phyloP scores from a whole-genome alignment of 2,888 invertebrate species.

The Paralinhomoeus sp. region DNA sequence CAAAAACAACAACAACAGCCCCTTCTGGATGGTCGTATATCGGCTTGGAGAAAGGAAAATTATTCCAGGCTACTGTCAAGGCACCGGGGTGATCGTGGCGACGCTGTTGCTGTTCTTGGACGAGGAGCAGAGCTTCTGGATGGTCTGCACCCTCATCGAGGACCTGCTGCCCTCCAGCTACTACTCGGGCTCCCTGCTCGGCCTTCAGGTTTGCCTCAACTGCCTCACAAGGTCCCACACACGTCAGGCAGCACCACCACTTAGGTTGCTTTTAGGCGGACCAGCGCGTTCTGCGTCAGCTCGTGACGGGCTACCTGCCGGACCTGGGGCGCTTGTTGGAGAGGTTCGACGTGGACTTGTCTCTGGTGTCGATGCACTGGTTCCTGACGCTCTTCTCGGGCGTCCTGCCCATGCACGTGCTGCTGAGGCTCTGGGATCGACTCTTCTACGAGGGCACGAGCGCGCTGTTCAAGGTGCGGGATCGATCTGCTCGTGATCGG shows the following conservation, averaged over 20 bases:
- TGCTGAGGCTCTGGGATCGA: slow-evolving; percentile 80
- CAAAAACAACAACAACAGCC: too few species aligned
- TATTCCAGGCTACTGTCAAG: slow-evolving; percentile 9
- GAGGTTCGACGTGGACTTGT: slow-evolving; percentile 64
- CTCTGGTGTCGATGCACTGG: slow-evolving; percentile 88
- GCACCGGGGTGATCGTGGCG: slow-evolving; percentile 47
- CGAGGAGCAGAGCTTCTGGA: slow-evolving; percentile 97
- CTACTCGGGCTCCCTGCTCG: slow-evolving; percentile 70
- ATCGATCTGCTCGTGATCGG: too few species aligned
- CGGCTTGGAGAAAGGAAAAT: neutral
- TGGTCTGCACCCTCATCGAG: slow-evolving; percentile 95
- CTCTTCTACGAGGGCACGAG: slow-evolving; percentile 87
- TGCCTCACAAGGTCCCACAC: neutral
- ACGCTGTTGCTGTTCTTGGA: slow-evolving; percentile 73
- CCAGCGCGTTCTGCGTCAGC: slow-evolving; percentile 72
- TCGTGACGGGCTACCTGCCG: slow-evolving; percentile 67
- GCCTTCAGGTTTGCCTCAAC: slow-evolving; percentile 27
- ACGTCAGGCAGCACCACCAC: too few species aligned
- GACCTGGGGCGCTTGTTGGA: slow-evolving; percentile 57
- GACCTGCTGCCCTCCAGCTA: slow-evolving; percentile 88
- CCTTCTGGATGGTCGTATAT: neutral
- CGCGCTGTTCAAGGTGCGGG: slow-evolving; percentile 66
- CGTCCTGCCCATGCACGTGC: slow-evolving; percentile 80
- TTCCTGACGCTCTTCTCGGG: slow-evolving; percentile 86
- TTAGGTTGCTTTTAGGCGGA: too few species aligned